Evolutionary conservation across 2,113 vertebrate genomes (phyloP).

Genomic region (Anhinga rufa): DNA sequence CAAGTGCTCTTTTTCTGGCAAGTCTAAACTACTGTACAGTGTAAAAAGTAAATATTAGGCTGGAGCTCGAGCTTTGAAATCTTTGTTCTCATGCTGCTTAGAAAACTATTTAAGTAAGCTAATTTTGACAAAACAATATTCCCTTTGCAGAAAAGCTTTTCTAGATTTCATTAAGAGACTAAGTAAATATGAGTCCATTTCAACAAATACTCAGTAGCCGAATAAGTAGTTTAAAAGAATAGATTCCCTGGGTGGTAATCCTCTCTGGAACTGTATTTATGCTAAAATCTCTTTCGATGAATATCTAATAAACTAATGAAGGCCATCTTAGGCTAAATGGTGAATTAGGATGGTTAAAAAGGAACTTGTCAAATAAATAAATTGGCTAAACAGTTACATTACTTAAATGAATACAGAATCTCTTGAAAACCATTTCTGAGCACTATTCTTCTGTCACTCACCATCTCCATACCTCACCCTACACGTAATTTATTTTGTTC

Average conservation of each 20-base stretch:
- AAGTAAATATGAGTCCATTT: conserved; percentile 29
- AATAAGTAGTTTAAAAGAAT: conserved; percentile 29
- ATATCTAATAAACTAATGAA: conserved; percentile 58
- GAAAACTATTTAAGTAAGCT: conserved; percentile 49
- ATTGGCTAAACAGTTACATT: conserved; percentile 49
- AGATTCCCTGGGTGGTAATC: conserved; percentile 17
- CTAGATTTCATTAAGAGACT: conserved; percentile 31
- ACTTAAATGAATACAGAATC: conserved; percentile 46
- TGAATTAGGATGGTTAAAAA: conserved; percentile 56
- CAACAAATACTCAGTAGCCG: neutral
- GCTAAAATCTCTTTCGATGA: conserved; percentile 32
- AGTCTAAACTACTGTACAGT: conserved; percentile 57
- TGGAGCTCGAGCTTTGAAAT: conserved; percentile 59
- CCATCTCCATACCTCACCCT: conserved; percentile 29
- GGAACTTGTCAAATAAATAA: conserved; percentile 40
- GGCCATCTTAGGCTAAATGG: conserved; percentile 45
- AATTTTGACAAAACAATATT: conserved; percentile 54
- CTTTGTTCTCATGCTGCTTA: conserved; percentile 53
- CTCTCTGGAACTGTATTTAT: conserved; percentile 59
- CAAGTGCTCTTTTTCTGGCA: conserved; percentile 40
- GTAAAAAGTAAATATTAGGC: conserved; percentile 63
- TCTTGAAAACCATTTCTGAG: conserved; percentile 38
- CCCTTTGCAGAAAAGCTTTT: conserved; percentile 45
- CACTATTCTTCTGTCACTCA: conserved; percentile 49
- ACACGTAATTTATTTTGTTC: conserved; percentile 51